Base-by-base conservation (phyloP, 2,888 invertebrate genomes). In the Drosophila aldrichi region DNA sequence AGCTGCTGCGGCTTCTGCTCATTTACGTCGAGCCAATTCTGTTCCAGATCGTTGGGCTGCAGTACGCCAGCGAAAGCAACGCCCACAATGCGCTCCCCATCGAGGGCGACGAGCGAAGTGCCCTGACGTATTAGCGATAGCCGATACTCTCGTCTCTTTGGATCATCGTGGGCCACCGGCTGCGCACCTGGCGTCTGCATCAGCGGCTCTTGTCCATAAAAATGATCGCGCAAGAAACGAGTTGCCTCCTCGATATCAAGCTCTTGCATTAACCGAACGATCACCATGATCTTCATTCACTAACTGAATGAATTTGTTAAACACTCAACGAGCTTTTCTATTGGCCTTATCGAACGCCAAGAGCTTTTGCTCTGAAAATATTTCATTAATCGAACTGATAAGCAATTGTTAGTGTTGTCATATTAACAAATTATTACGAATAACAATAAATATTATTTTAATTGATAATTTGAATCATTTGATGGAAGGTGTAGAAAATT, bases 191-290 rank as follows among this genome's bases (percentile, higher is more conserved):
- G 82, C 16, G 77, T 79, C 14, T 51, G 66, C 59, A 76, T 44
- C 0, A 82, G 55, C 3, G 85, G 85, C 48, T 85, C 85, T 18
- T 72, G 49, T 8, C 67, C 74, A 40, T 86, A 74, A 55, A 88
- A 88, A 51, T 88, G 58, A 7, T 61, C 55, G 0, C 36, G 51
- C 5, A 82, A 44, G n/a, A 85, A 82, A 9, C 41, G 36, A 32
- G 64, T 70, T 3, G 54, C 74, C 54, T 66, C 59, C 2, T 62
- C 65, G 36, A 61, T 72, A 40, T 85, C 86, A 5, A 43, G 69
- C 36, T 69, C 1, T 29, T 9, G 36, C 67, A 84, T 40, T 55
- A 54, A 58, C 14, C 83, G 86, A 56, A 83, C 58, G 40, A 78
- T 68, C 67, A 55, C 48, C 52, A 79, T 61, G 79, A 80, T 79